These are phyloP conservation scores for Apamea anceps DNA, from an alignment of 2,888 invertebrate genomes.

Conservation along the genomic window DNA sequence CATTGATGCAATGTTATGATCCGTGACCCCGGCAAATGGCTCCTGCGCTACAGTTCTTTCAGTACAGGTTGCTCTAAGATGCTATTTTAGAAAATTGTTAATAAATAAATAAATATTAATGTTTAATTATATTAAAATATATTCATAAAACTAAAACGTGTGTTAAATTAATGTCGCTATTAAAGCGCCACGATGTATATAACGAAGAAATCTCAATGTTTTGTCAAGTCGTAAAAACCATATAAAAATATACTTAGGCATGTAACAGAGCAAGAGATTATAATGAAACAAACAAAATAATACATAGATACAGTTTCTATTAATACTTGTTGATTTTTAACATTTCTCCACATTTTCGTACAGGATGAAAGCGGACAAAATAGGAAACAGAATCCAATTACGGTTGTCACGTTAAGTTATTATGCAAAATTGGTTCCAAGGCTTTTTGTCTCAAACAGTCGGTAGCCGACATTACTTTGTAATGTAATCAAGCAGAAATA, in stretches of 20 bases:
- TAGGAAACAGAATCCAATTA: constrained; percentile 85
- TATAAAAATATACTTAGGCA: not conserved
- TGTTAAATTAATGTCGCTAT: too few relatives aligned
- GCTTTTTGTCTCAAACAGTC: constrained; percentile 80
- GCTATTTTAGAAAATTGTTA: too few relatives aligned
- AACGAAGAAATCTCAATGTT: not conserved
- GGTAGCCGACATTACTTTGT: constrained; percentile 65
- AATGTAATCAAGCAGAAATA: constrained; percentile 69
- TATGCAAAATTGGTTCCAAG: constrained; percentile 85
- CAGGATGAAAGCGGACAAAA: constrained; percentile 67
- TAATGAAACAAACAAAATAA: constrained; percentile 26
- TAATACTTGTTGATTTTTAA: constrained; percentile 59
- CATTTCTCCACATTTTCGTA: constrained; percentile 55
- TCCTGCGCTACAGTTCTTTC: too few relatives aligned
- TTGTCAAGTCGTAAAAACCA: not conserved
- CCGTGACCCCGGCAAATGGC: too few relatives aligned
- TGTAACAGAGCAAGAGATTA: not conserved
- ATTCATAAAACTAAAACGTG: too few relatives aligned
- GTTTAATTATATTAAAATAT: too few relatives aligned
- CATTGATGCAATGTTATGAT: too few relatives aligned
- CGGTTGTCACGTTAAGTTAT: constrained; percentile 86
- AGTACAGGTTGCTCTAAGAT: too few relatives aligned
- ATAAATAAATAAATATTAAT: too few relatives aligned
- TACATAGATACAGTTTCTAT: constrained; percentile 10
- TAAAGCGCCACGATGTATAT: too few relatives aligned